Evolutionary conservation across 1,140 invertebrate species (phyloP).

Genomic region (Trichoplusia ni): DNA sequence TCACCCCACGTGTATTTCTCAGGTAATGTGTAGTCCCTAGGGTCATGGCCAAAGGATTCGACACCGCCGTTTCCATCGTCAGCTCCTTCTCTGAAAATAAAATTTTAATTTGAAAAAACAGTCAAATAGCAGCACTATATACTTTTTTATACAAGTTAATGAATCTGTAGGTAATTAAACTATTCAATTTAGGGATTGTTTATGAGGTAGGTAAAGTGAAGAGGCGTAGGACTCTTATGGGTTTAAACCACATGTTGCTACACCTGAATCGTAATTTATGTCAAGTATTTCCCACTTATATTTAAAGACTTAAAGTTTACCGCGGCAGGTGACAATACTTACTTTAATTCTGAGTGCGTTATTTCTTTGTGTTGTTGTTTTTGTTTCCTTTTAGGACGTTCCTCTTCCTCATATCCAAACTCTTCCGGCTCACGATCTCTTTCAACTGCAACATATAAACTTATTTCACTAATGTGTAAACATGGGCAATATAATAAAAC

Average conservation of each 20-base stretch:
- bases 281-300: no score
- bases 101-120: constrained; percentile 9
- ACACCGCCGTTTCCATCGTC: constrained; percentile 70
- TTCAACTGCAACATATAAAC: constrained; percentile 28
- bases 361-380: background rate
- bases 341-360: constrained; percentile 12
- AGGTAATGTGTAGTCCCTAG: constrained; percentile 70
- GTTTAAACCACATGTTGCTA: no score
- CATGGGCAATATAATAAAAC: background rate
- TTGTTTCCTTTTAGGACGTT: constrained; percentile 20
- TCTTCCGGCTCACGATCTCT: constrained; percentile 46
- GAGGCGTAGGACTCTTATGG: no score
- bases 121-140: background rate
- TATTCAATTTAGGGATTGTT: no score
- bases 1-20: constrained; percentile 72
- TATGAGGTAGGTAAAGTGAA: background rate
- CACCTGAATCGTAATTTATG: no score
- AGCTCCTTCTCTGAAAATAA: constrained; percentile 59
- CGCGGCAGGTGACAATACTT: background rate
- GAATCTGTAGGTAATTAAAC: no score
- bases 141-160: no score
- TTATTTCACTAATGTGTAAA: background rate
- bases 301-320: no score
- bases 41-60: constrained; percentile 72
- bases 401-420: constrained; percentile 30